Conservation (phyloP, 2,888 invertebrate species). For the Cerastis rubricosa region DNA sequence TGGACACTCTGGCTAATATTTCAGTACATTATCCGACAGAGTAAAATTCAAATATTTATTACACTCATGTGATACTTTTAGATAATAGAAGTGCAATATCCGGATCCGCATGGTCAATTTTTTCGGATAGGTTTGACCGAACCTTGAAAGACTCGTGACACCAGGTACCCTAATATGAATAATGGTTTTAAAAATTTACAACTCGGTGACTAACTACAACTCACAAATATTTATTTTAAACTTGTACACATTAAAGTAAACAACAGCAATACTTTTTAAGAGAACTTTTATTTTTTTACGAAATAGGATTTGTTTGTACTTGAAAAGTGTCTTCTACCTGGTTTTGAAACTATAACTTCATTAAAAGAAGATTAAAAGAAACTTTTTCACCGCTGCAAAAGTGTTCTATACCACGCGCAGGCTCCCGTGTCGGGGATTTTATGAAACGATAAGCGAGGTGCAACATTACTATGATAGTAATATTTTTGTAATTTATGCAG, state of each 20-base stretch:
- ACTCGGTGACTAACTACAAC: not conserved
- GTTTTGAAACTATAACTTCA: constrained; percentile 79
- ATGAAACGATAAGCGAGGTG: constrained; percentile 74
- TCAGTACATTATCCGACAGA: not conserved
- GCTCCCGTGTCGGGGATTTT: constrained; percentile 70
- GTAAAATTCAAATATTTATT: not conserved
- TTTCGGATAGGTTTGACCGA: not conserved
- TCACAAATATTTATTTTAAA: not conserved
- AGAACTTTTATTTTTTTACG: constrained; percentile 34
- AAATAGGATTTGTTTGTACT: constrained; percentile 74
- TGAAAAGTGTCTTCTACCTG: constrained; percentile 77
- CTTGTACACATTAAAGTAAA: constrained; percentile 20
- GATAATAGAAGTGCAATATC: not conserved
- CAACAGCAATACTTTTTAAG: constrained; percentile 50
- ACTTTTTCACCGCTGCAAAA: constrained; percentile 78
- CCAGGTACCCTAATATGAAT: not conserved
- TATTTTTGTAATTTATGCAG: constrained; percentile 61
- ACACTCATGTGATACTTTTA: not conserved
- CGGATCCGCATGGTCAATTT: not conserved
- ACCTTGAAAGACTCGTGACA: not conserved
- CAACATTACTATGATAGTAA: constrained; percentile 67
- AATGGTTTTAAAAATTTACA: not conserved
- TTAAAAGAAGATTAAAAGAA: constrained; percentile 86
- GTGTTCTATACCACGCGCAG: constrained; percentile 71
- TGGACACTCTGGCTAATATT: not conserved